phyloP scores from a whole-genome alignment of 2,113 vertebrate genomes.

The Semicossyphus pulcher region DNA sequence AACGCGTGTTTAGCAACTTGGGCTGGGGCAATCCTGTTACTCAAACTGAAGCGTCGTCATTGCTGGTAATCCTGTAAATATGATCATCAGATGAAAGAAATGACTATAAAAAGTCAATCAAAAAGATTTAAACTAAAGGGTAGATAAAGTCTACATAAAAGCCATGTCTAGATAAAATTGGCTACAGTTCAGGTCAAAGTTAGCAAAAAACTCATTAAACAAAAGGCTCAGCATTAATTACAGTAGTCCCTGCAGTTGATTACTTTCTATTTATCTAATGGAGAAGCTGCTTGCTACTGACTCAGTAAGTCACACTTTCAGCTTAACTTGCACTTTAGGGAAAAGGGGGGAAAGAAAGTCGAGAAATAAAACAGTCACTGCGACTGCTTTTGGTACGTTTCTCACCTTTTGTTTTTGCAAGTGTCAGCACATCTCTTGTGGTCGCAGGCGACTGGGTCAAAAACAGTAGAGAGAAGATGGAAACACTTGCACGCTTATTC shows the following conservation, averaged over 20 bases:
- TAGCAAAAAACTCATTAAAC: too few species aligned
- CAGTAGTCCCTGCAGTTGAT: background rate
- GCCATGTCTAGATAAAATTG: too few species aligned
- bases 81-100: slow-evolving; percentile 11
- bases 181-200: too few species aligned
- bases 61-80: slow-evolving; percentile 22
- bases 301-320: background rate
- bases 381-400: slow-evolving; percentile 19
- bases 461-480: slow-evolving; percentile 31
- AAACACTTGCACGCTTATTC: slow-evolving; percentile 50
- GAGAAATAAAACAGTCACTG: slow-evolving; percentile 15
- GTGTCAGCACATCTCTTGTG: slow-evolving; percentile 59
- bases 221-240: background rate
- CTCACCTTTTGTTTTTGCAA: slow-evolving; percentile 42
- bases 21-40: slow-evolving; percentile 29
- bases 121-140: background rate
- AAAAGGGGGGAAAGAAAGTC: slow-evolving; percentile 8
- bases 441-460: slow-evolving; percentile 61
- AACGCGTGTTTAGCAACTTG: too few species aligned
- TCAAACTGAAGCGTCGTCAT: slow-evolving; percentile 52
- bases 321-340: slow-evolving; percentile 6
- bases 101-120: background rate
- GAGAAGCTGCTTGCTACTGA: background rate
- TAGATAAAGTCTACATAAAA: too few species aligned
- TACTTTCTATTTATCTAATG: background rate